These are phyloP conservation scores for Rattus norvegicus DNA, from an alignment of 2,113 vertebrate genomes.

Conservation along the genomic window DNA sequence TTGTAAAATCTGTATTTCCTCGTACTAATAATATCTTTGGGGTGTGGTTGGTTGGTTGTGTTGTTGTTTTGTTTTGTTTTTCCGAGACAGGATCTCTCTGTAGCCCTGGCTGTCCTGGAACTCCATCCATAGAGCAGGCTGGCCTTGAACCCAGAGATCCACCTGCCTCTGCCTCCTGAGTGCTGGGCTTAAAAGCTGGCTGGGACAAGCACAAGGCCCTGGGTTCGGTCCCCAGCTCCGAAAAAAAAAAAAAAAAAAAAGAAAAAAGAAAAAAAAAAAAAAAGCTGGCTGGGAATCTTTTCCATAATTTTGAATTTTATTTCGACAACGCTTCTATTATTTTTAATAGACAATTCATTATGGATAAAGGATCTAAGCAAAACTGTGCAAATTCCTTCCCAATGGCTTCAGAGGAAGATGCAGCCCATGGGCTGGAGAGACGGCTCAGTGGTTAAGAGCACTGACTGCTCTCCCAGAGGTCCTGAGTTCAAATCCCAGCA, in stretches of 20 bases:
- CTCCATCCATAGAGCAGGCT: background rate
- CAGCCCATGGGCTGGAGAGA: too few species aligned
- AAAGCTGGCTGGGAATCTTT: background rate
- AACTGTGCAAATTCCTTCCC: slow-evolving; percentile 30
- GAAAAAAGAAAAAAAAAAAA: too few species aligned
- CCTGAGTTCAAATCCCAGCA: too few species aligned
- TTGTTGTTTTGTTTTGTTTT: background rate
- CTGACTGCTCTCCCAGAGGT: too few species aligned
- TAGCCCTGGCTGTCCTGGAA: background rate
- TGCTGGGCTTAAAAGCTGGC: background rate
- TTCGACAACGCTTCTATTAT: background rate
- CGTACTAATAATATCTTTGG: background rate
- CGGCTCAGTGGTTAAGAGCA: too few species aligned
- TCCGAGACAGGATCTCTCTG: background rate
- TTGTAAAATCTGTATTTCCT: background rate
- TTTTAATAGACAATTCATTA: background rate
- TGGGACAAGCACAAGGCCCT: too few species aligned
- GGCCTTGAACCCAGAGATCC: background rate
- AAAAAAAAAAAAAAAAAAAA: too few species aligned
- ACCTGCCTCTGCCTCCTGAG: background rate
- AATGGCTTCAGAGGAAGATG: background rate
- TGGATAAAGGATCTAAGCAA: background rate
- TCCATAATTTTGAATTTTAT: background rate
- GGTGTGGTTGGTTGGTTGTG: background rate
- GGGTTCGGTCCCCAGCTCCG: too few species aligned